These are phyloP conservation scores for Aphaenogaster floridana DNA, from an alignment of 1,140 invertebrate genomes.

Conservation along the genomic window DNA sequence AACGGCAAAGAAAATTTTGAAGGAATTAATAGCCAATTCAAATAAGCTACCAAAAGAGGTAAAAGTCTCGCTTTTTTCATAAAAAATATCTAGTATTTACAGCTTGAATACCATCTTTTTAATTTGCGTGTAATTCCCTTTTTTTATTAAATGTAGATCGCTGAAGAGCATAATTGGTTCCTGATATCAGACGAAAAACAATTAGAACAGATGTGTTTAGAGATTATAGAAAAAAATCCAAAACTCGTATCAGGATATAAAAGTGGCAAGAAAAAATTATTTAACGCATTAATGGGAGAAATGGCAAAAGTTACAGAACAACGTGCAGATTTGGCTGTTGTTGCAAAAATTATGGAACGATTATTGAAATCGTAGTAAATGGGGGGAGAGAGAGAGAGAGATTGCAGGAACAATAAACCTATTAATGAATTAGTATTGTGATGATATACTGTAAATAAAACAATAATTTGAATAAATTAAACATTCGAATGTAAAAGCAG, in stretches of 20 bases:
- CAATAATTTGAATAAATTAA: slow-evolving; percentile 78
- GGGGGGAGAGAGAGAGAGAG: too few species aligned
- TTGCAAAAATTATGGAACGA: slow-evolving; percentile 88
- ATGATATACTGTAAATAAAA: slow-evolving; percentile 53
- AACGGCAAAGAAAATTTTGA: slow-evolving; percentile 87
- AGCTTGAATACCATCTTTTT: not conserved
- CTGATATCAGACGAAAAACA: slow-evolving; percentile 89
- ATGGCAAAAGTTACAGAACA: slow-evolving; percentile 88
- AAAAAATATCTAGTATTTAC: slow-evolving; percentile 15
- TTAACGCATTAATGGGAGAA: slow-evolving; percentile 89
- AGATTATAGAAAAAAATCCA: slow-evolving; percentile 90
- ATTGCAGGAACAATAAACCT: not conserved
- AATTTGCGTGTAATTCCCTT: slow-evolving; percentile 65
- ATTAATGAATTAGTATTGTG: slow-evolving; percentile 70
- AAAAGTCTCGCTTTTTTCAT: slow-evolving; percentile 51
- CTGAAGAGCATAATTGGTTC: slow-evolving; percentile 89
- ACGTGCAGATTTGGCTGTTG: slow-evolving; percentile 90
- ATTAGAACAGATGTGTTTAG: slow-evolving; percentile 89
- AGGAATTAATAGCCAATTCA: slow-evolving; percentile 86
- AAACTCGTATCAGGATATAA: slow-evolving; percentile 90
- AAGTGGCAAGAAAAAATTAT: slow-evolving; percentile 90
- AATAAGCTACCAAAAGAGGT: slow-evolving; percentile 85
- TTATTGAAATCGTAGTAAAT: slow-evolving; percentile 84
- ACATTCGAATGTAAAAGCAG: slow-evolving; percentile 81
- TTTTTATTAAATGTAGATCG: slow-evolving; percentile 85